A percentile compares a stretch with the other conserved stretches of the same genome.
phyloP scores from a whole-genome alignment of 2,888 invertebrate species.

The Archips crataeganus region DNA sequence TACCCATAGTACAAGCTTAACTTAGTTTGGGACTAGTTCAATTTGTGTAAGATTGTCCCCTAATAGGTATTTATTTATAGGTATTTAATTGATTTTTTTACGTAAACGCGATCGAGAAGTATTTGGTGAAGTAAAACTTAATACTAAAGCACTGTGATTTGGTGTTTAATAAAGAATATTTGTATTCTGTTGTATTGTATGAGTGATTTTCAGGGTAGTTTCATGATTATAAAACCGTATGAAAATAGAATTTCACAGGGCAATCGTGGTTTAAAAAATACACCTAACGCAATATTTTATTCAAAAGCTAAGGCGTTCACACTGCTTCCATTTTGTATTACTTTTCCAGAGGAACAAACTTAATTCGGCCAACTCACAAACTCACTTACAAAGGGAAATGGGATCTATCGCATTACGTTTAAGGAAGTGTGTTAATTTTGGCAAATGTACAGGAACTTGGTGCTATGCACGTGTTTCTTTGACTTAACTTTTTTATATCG shows the following conservation, averaged over 20 bases:
- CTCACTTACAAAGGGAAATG: neutral
- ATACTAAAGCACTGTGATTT: too few relatives aligned
- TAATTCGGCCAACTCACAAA: neutral
- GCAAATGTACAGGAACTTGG: neutral
- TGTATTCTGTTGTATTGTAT: too few relatives aligned
- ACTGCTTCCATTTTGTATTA: constrained; percentile 16
- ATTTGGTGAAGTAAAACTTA: too few relatives aligned
- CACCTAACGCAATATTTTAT: constrained; percentile 22
- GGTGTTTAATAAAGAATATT: too few relatives aligned
- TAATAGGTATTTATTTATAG: too few relatives aligned
- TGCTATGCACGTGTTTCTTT: neutral
- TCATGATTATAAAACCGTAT: neutral
- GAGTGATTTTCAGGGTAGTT: too few relatives aligned
- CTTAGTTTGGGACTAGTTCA: too few relatives aligned
- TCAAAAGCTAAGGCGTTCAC: constrained; percentile 20
- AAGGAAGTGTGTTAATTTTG: neutral
- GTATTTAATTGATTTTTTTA: too few relatives aligned
- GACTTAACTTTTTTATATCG: constrained; percentile 24
- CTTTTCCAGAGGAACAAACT: constrained; percentile 14
- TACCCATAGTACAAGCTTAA: too few relatives aligned
- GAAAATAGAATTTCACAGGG: neutral
- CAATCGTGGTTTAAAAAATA: constrained; percentile 4
- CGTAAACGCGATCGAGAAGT: too few relatives aligned
- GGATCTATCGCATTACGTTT: neutral
- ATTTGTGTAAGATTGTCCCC: too few relatives aligned